A percentile compares a stretch with the other conserved stretches of the same genome.
These are phyloP conservation scores for Eurystomus glaucurus DNA, from an alignment of 2,797 vertebrate genomes.

Conservation along the genomic window DNA sequence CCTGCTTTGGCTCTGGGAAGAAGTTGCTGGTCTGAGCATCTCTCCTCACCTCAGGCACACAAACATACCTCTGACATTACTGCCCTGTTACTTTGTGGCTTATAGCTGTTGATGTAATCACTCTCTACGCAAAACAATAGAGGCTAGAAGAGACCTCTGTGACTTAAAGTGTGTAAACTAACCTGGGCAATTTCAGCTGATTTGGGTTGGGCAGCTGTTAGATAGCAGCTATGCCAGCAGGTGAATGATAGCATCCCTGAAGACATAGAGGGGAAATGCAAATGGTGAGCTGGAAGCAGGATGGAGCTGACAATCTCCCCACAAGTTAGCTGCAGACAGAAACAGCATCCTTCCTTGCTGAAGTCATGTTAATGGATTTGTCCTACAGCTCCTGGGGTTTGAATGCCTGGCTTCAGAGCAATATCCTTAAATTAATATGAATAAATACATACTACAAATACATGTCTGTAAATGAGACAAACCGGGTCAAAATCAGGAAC, in stretches of 20 bases:
- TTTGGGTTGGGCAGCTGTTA: not conserved
- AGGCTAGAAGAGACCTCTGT: not conserved
- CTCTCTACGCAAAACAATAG: not conserved
- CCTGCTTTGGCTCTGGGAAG: not conserved
- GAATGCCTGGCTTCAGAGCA: not conserved
- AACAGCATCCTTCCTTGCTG: not conserved
- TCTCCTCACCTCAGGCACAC: not conserved
- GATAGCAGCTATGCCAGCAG: not conserved
- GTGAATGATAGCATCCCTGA: not conserved
- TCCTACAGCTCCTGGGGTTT: not conserved
- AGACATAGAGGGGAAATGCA: not conserved
- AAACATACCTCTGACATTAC: accelerated
- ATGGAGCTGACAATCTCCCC: not conserved
- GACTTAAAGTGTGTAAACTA: not conserved
- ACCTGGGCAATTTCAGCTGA: not conserved
- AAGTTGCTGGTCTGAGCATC: not conserved
- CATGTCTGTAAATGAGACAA: not conserved
- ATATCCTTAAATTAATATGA: not conserved
- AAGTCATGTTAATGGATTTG: not conserved
- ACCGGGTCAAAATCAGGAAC: not conserved
- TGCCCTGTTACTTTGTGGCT: not conserved
- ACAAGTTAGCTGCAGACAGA: not conserved
- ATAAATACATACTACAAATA: not conserved
- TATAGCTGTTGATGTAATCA: not conserved
- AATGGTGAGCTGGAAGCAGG: not conserved